A percentile compares a stretch with the other conserved stretches of the same genome.
Evolutionary conservation across 2,797 vertebrate species (phyloP).

Genomic region (Margarornis squamiger): DNA sequence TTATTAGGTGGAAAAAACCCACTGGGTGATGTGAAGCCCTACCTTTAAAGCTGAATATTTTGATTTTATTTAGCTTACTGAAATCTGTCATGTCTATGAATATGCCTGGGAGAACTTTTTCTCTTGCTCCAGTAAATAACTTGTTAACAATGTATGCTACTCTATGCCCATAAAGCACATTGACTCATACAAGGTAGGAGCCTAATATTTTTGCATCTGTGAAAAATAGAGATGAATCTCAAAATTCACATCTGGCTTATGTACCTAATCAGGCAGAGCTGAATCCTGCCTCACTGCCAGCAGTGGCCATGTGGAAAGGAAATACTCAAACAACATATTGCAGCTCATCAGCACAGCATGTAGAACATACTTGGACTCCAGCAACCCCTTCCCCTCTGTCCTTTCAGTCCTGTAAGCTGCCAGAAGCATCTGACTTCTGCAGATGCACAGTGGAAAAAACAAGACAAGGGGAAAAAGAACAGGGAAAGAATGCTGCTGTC

Average conservation of each 20-base stretch:
- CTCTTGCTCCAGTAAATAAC: slow-evolving; percentile 19
- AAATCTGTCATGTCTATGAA: not conserved
- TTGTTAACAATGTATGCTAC: not conserved
- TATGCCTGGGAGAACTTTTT: not conserved
- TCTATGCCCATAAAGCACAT: not conserved
- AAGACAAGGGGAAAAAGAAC: rapidly evolving
- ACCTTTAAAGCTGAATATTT: not conserved
- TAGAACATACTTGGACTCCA: not conserved
- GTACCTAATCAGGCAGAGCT: not conserved
- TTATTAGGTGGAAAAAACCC: not conserved
- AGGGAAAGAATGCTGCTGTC: not conserved
- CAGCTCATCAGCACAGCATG: not conserved
- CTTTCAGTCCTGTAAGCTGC: not conserved
- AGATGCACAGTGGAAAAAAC: not conserved
- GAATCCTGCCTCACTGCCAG: not conserved
- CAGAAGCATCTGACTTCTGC: not conserved
- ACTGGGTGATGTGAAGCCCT: not conserved
- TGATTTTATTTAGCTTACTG: not conserved
- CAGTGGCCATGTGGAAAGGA: not conserved
- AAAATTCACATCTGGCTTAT: not conserved
- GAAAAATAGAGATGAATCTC: not conserved
- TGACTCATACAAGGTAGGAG: not conserved
- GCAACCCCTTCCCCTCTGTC: not conserved
- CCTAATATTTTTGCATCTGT: not conserved
- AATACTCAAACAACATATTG: not conserved